Evolutionary conservation across 2,797 vertebrate genomes (phyloP), one percentile per base, ranked within the genome.

Genomic region (Lerista edwardsae): DNA sequence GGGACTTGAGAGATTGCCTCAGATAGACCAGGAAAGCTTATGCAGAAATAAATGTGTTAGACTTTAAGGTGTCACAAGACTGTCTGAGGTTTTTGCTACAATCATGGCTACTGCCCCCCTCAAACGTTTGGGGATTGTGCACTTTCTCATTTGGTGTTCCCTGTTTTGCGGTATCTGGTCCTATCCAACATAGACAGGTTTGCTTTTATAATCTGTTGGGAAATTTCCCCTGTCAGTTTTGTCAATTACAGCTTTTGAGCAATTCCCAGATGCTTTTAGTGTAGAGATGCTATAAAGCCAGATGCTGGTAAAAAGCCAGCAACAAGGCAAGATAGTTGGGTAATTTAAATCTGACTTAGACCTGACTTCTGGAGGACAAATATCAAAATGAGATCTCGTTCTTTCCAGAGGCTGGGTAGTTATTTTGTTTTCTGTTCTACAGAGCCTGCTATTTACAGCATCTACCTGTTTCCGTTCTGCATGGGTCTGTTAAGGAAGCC

Each of bases 401-500:
- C 12, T 57, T 75, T 59, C 29, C 15, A 36, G 71, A 31, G 14
- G 7, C 25, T 57, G 5, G 19, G 5, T 74, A 64, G 23, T 65
- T 14, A 11, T 68, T 36, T 61, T 75, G 12, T 65, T 80, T 62
- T 68, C 55, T 61, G 29, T 85, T 31, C 39, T 75, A 25, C 41
- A 85, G 72, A 72, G 23, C 51, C 51, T 75, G 72, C 27, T 85
- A 59, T 67, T 80, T 67, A 39, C 23, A 59, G 71, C 36, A 44
- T 31, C 34, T 27, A 57, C 14, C 62, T 68, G 71, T 69, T 64
- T 17, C 78, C 64, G 69, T 12, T 17, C 41, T 36, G 36, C 78
- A 75, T 85, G 84, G 73, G 78, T 85, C 64, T 80, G 62, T 21
- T 59, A 75, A 80, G 71, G 29, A 51, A 61, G 12, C 29, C 36